Evolutionary conservation across 1,140 invertebrate genomes (phyloP), one percentile per base, ranked within the genome.

Genomic region (Lucilia cuprina): DNA sequence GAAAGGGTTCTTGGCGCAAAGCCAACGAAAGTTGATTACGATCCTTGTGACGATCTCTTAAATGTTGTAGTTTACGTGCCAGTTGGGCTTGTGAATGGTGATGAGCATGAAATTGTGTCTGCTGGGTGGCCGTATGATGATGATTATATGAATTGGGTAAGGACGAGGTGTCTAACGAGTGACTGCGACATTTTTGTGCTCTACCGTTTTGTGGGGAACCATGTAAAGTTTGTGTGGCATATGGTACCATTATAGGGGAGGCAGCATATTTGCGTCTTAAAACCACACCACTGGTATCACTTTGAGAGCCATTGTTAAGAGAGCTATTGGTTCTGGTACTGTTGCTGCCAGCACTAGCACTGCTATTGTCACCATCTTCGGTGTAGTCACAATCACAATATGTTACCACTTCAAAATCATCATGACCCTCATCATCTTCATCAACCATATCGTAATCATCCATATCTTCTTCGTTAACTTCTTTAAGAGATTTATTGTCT

Each of bases 321-420:
- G 80, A 75, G n/a, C 82, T 74, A 30, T 41, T 75, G 3, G 80
- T 87, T 14, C 86, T 78, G 10, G 85, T 85, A 49, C 85, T 75
- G 13, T 85, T 85, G 30, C 87, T 86, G n/a, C 74, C 82, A n/a
- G 89, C 89, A 25, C 89, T 90, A 84, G 89, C 89, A 82, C 89
- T 90, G 78, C 89, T 90, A 9, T 88, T 88, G 85, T 90, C 89
- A 4, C 89, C 89, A 83, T 90, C 77, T 14, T 80, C 89, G 34
- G 88, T 90, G 86, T 87, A 90, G 55, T 90, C 89, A 74, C 89
- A 90, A 21, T 90, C 89, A 84, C 86, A 90, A 65, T 87, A 88
- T 41, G 87, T 86, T 2, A 78, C 83, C 55, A 86, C 30, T 60
- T 87, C 88, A 25, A 90, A 90, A 74, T 89, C 89, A 84, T 89